A percentile compares a stretch with the other conserved stretches of the same genome.
phyloP scores from a whole-genome alignment of 2,888 invertebrate genomes.

The Chymomyza amoena region DNA sequence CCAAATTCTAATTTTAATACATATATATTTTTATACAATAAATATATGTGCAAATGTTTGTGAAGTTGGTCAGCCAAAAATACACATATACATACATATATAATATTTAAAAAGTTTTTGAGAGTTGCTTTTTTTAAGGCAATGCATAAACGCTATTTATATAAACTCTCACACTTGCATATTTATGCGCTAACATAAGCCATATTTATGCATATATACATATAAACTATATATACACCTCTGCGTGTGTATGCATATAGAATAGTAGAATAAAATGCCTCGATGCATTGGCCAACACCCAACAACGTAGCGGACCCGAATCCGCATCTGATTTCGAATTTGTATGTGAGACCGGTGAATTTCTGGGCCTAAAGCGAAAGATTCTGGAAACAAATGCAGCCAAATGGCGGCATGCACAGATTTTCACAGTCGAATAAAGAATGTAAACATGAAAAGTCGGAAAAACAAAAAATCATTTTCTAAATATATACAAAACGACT shows the following conservation, averaged over 20 bases:
- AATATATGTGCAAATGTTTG: neutral
- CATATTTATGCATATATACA: conserved; percentile 3
- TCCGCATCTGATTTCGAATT: neutral
- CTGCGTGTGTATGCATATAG: conserved; percentile 18
- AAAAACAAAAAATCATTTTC: conserved; percentile 69
- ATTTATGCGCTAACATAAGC: neutral
- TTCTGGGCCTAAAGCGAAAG: conserved; percentile 13
- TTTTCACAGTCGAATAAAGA: conserved; percentile 47
- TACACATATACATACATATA: neutral
- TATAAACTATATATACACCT: conserved; percentile 16
- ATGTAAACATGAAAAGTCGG: conserved; percentile 59
- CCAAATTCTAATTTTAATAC: conserved; percentile 11
- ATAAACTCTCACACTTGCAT: neutral
- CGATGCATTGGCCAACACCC: conserved; percentile 19
- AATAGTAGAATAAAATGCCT: conserved; percentile 22
- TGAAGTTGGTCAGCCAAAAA: conserved; percentile 9
- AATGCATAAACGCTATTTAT: conserved; percentile 23
- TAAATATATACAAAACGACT: conserved; percentile 57
- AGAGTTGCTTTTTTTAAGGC: neutral
- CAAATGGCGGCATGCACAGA: conserved; percentile 40
- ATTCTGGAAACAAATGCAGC: conserved; percentile 67
- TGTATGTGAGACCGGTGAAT: neutral
- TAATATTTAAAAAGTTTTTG: neutral
- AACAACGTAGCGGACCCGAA: conserved; percentile 15
- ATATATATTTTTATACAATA: neutral